phyloP scores from a whole-genome alignment of 2,113 vertebrate genomes.

The Eptesicus fuscus region DNA sequence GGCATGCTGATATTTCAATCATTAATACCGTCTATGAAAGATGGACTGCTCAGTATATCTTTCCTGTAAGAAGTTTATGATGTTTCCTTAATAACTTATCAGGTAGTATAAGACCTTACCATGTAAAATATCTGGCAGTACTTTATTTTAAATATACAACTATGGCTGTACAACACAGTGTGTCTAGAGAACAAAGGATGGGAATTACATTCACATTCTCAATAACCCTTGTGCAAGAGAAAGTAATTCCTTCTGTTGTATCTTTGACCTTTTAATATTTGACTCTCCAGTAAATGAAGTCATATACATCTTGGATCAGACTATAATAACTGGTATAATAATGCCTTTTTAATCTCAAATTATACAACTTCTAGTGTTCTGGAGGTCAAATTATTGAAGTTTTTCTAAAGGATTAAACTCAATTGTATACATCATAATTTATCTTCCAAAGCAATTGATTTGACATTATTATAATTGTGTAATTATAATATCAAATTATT shows the following conservation, averaged over 20 bases:
- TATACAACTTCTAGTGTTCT: conserved; percentile 16
- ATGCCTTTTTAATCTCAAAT: conserved; percentile 38
- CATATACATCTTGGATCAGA: conserved; percentile 45
- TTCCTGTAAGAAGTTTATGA: conserved; percentile 73
- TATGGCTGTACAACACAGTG: neutral
- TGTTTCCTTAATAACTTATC: conserved; percentile 76
- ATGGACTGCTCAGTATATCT: conserved; percentile 74
- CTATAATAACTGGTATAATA: conserved; percentile 25
- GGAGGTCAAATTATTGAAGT: conserved; percentile 44
- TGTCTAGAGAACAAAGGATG: neutral
- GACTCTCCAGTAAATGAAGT: conserved; percentile 42
- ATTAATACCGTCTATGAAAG: conserved; percentile 57
- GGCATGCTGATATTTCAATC: conserved; percentile 69
- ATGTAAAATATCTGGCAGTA: conserved; percentile 71
- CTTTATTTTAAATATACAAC: conserved; percentile 52
- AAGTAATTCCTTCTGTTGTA: conserved; percentile 61
- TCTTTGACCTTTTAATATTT: conserved; percentile 56
- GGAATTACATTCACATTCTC: conserved; percentile 30
- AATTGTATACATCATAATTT: conserved; percentile 38
- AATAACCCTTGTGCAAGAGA: neutral
- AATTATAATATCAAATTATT: conserved; percentile 49
- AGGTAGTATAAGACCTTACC: conserved; percentile 63
- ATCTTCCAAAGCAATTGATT: conserved; percentile 48
- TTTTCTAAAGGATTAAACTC: conserved; percentile 50
- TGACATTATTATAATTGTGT: conserved; percentile 24